A percentile compares a stretch with the other conserved stretches of the same genome.
These are phyloP conservation scores for Labeo catla DNA, from an alignment of 2,113 vertebrate species.

Conservation along the genomic window DNA sequence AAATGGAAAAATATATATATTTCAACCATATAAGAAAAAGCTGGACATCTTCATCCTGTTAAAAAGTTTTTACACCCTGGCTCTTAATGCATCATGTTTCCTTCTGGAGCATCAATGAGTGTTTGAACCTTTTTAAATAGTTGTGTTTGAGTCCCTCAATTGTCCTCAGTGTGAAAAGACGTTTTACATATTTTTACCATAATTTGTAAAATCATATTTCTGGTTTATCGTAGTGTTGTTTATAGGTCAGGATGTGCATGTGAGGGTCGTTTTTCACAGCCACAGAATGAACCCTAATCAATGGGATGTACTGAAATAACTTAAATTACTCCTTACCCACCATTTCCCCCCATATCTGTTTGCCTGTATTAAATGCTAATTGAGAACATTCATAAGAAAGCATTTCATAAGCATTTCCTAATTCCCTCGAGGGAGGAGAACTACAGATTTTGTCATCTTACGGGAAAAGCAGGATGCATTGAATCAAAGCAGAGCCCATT, in stretches of 20 bases:
- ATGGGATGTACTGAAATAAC: neutral
- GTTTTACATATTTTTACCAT: no score
- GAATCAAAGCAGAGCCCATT: constrained; percentile 7
- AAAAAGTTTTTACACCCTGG: no score
- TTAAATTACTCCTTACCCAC: neutral
- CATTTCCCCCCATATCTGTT: neutral
- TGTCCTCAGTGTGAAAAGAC: no score
- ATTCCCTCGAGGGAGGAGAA: neutral
- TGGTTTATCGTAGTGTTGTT: neutral
- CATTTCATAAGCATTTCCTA: neutral
- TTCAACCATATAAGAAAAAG: no score
- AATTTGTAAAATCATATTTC: no score
- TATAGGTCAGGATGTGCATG: neutral
- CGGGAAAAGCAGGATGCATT: neutral
- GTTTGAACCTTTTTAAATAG: no score
- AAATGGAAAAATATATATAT: no score
- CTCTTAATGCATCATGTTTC: no score
- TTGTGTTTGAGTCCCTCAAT: no score
- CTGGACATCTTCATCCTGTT: no score
- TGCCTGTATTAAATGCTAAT: neutral
- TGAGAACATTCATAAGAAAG: constrained; percentile 15
- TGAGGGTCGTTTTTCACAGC: neutral
- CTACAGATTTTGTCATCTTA: neutral
- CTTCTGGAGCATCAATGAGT: no score
- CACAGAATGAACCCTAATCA: neutral